Evolutionary conservation across 2,888 invertebrate species (phyloP).

Genomic region (Teleogryllus oceanicus): DNA sequence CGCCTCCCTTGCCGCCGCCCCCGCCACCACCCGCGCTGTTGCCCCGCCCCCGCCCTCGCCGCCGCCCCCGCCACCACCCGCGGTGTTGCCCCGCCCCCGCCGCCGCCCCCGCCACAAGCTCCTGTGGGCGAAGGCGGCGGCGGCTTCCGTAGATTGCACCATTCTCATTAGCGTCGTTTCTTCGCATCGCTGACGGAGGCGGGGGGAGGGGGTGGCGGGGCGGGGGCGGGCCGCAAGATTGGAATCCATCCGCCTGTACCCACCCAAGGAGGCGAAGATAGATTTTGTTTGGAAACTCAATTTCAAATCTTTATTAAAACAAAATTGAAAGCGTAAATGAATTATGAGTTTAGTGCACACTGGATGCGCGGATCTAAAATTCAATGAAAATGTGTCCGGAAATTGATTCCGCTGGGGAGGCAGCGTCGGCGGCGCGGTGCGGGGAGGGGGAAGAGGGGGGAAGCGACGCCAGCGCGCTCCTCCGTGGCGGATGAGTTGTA

Average conservation of each 20-base stretch:
- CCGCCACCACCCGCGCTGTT: too few relatives aligned
- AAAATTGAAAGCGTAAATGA: conserved; percentile 36
- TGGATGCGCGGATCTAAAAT: conserved; percentile 22
- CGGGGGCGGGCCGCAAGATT: neutral
- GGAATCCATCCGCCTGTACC: conserved; percentile 7
- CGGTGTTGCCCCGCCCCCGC: too few relatives aligned
- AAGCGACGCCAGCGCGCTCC: neutral
- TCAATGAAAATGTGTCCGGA: conserved; percentile 24
- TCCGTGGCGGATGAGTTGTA: neutral
- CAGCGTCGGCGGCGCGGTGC: neutral
- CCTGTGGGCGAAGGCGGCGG: neutral
- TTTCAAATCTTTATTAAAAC: conserved; percentile 37
- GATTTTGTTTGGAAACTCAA: conserved; percentile 31
- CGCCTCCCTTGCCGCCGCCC: too few relatives aligned
- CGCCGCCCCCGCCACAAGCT: neutral
- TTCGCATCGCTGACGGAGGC: neutral
- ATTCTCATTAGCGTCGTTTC: neutral
- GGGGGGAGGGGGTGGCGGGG: neutral
- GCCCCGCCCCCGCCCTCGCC: too few relatives aligned
- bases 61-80: too few relatives aligned
- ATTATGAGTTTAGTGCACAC: conserved; percentile 29
- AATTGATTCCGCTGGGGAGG: neutral
- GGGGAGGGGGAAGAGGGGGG: neutral
- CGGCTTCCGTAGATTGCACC: neutral
- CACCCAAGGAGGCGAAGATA: conserved; percentile 22